Evolutionary conservation across 2,797 vertebrate species (phyloP).

Genomic region (Okamejei kenojei): DNA sequence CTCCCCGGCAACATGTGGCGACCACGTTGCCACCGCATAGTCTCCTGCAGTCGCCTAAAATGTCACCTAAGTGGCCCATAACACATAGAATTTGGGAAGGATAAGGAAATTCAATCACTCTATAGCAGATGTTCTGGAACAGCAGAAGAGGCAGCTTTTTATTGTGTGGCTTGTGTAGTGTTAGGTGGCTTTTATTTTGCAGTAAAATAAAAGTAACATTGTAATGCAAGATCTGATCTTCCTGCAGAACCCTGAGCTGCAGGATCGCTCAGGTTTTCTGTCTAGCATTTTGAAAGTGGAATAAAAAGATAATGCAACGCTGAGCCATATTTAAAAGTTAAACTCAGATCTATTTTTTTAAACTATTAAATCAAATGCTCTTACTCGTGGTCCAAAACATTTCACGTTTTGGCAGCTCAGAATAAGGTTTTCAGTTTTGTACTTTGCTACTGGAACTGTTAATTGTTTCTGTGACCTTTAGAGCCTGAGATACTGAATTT

Average conservation of each 20-base stretch:
- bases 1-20: no score
- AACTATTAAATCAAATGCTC: background rate
- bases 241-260: background rate
- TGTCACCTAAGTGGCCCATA: no score
- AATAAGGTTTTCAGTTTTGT: background rate
- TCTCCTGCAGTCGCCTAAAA: no score
- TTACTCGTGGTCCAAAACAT: background rate
- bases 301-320: background rate
- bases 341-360: background rate
- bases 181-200: background rate
- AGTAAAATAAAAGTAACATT: background rate
- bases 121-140: background rate
- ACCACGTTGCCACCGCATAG: no score
- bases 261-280: background rate
- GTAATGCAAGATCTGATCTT: background rate
- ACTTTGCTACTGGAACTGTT: background rate
- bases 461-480: background rate
- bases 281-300: background rate
- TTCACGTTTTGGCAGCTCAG: background rate
- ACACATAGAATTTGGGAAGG: background rate
- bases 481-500: background rate
- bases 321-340: background rate
- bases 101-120: background rate
- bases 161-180: background rate
- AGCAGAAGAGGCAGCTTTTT: background rate